Base-by-base conservation (phyloP, 2,113 vertebrate species). In the Phrynosoma platyrhinos region DNA sequence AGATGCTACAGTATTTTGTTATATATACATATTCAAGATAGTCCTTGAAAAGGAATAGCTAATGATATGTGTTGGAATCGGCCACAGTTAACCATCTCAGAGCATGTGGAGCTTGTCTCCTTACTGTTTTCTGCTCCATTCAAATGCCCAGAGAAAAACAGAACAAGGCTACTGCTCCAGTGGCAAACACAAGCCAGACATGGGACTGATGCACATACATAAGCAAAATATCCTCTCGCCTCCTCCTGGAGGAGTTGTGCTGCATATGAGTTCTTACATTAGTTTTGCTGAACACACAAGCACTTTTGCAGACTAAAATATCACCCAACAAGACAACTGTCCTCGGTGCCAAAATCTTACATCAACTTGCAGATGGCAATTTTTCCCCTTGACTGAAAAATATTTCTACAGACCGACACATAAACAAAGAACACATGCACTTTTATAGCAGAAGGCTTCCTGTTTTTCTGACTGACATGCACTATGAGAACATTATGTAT, bases 391-490 rank as follows among this genome's bases (percentile, higher is more conserved):
- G 32, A 84, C 88, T 58, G 36, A 32, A 77, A 74, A 87, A 88
- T 32, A 84, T 84, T 36, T 52, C 85, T 66, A 77, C 0, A 13
- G 88, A n/a, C 12, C 84, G 58, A 9, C 58, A 79, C 64, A 80
- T 64, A 55, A 76, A 52, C 0, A 74, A 1, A 10, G 55, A 82
- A 55, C 53, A 81, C 9, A 85, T 82, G 12, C 1, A 87, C 84
- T 74, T 1, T 0, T 16, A 79, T 14, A 69, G 72, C 42, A 90
- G 90, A 74, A 0, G 3, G 40, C 85, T 77, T 82, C 32, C 83
- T 80, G 83, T 87, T 88, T 75, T 81, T 64, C 58, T 88, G 79
- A 30, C 87, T 74, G 3, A 89, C 88, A 89, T 69, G 10, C 79
- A 79, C 23, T 25, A 30, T n/a, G 40, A 0, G 55, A 81, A 84